A percentile compares a stretch with the other conserved stretches of the same genome.
These are phyloP conservation scores for Leptopilina syphax DNA, from an alignment of 2,888 invertebrate genomes.

Conservation along the genomic window DNA sequence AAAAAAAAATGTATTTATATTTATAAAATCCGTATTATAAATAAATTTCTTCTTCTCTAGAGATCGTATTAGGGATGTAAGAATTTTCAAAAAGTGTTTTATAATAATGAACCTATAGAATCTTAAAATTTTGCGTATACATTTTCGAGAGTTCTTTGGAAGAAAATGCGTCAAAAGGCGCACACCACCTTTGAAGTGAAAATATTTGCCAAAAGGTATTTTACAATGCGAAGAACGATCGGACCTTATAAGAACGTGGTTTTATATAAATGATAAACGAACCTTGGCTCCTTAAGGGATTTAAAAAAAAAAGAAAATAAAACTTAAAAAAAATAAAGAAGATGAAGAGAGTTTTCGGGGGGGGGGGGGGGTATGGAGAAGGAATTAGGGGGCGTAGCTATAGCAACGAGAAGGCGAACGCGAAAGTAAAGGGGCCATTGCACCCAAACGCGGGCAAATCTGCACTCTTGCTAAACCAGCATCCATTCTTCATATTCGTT, in stretches of 20 bases:
- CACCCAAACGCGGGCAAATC: constrained; percentile 71
- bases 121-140: too few relatives aligned
- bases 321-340: constrained; percentile 63
- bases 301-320: constrained; percentile 61
- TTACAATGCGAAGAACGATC: constrained; percentile 58
- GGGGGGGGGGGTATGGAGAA: constrained; percentile 50
- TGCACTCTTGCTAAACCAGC: constrained; percentile 74
- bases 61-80: too few relatives aligned
- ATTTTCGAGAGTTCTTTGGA: too few relatives aligned
- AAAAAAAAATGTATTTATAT: too few relatives aligned
- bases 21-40: too few relatives aligned
- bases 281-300: constrained; percentile 63
- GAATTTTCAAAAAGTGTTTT: too few relatives aligned
- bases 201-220: constrained; percentile 56
- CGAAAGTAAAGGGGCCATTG: constrained; percentile 73
- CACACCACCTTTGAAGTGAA: constrained; percentile 38
- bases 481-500: constrained; percentile 72
- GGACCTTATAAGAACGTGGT: constrained; percentile 59
- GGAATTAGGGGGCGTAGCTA: constrained; percentile 69
- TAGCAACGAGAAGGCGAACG: constrained; percentile 69
- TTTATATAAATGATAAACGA: constrained; percentile 66
- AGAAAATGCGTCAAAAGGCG: constrained; percentile 46
- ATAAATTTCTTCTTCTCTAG: too few relatives aligned
- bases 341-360: constrained; percentile 56
- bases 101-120: too few relatives aligned